Evolutionary conservation across 35 echinoderm and acorn worm species (phyloP).

Genomic region (Ophiothrix spiculata): DNA sequence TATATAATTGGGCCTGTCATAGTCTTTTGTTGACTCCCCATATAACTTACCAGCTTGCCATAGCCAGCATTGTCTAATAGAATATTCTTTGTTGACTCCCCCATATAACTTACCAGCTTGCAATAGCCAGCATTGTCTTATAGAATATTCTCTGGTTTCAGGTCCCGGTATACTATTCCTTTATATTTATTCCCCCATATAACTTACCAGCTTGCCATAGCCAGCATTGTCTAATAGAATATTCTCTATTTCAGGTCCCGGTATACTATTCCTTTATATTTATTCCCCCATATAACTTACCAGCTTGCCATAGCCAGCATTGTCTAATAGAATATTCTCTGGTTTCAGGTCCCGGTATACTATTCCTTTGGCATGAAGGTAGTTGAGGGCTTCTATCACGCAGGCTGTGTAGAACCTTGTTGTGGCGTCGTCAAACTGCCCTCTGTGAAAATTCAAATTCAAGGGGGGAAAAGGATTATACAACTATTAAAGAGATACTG

Average conservation of each 20-base stretch:
- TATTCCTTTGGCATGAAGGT: constrained; percentile 72
- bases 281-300: no score
- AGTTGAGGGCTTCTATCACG: constrained; percentile 83
- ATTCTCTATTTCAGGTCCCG: constrained; percentile 80
- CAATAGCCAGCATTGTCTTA: constrained; percentile 79
- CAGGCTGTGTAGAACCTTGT: constrained; percentile 95
- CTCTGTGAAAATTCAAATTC: constrained; percentile 39
- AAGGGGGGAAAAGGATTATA: no score
- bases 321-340: constrained; percentile 95
- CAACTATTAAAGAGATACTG: no score
- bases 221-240: constrained; percentile 84
- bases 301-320: constrained; percentile 82
- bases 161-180: constrained; percentile 56
- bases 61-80: constrained; percentile 86
- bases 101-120: constrained; percentile 63
- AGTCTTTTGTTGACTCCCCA: no score
- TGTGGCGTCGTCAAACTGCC: constrained; percentile 89
- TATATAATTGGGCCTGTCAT: no score
- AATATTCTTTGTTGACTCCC: constrained; percentile 72
- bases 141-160: constrained; percentile 97
- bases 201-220: constrained; percentile 85
- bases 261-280: constrained; percentile 81
- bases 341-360: constrained; percentile 75
- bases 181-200: constrained; percentile 19
- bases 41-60: constrained; percentile 90